These are phyloP conservation scores for Chromis chromis DNA, from an alignment of 2,797 vertebrate species.

Conservation along the genomic window DNA sequence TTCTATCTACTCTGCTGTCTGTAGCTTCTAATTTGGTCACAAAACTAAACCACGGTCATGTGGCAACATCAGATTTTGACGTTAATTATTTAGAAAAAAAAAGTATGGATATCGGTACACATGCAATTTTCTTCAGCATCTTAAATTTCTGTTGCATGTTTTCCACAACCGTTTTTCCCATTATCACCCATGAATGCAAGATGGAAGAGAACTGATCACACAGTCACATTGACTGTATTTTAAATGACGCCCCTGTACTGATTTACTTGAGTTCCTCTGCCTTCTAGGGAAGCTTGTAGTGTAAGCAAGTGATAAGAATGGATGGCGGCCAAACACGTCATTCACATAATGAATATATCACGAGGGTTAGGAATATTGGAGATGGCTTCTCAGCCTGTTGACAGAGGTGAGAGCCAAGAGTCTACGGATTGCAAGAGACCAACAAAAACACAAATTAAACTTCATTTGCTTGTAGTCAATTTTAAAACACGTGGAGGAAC, in stretches of 20 bases:
- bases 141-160: neutral
- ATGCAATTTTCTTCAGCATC: neutral
- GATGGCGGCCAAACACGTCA: slow-evolving; percentile 41
- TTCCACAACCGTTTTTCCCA: neutral
- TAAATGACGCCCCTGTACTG: neutral
- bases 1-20: too few relatives aligned
- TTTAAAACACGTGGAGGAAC: slow-evolving; percentile 31
- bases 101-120: neutral
- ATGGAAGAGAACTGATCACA: neutral
- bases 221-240: neutral
- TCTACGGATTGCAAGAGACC: slow-evolving; percentile 34
- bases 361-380: slow-evolving; percentile 28
- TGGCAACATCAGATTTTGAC: neutral
- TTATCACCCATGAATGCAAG: neutral
- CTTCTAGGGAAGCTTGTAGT: slow-evolving; percentile 8
- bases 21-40: neutral
- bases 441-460: slow-evolving; percentile 43
- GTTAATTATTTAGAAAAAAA: neutral
- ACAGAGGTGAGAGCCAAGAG: slow-evolving; percentile 35
- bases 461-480: slow-evolving; percentile 22
- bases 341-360: slow-evolving; percentile 54
- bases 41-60: neutral
- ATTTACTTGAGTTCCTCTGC: slow-evolving; percentile 16
- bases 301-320: slow-evolving; percentile 31
- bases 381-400: slow-evolving; percentile 29